Conservation (phyloP, 2,113 vertebrate genomes). For the Pachypanchax playfairii region DNA sequence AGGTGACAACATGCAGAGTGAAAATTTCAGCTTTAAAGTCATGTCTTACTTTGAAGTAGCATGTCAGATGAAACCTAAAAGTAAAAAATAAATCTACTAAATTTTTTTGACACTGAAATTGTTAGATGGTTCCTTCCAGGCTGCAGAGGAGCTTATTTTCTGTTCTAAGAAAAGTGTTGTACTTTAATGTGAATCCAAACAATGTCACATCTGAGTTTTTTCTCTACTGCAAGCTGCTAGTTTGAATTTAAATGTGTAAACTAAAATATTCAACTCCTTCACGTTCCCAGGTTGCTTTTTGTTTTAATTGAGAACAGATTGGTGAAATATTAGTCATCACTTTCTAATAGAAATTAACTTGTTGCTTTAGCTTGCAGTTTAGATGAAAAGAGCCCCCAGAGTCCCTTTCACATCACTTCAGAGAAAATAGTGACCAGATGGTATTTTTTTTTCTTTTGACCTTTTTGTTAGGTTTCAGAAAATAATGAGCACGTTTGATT, state of each 20-base stretch:
- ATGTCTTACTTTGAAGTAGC: slow-evolving; percentile 10
- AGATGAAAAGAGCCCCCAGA: slow-evolving; percentile 27
- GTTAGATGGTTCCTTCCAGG: slow-evolving; percentile 16
- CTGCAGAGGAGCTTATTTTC: neutral
- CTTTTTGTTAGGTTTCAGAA: slow-evolving; percentile 24
- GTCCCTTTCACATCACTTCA: neutral
- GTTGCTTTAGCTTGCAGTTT: slow-evolving; percentile 28
- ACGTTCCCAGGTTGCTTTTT: slow-evolving; percentile 15
- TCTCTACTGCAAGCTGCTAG: slow-evolving; percentile 9
- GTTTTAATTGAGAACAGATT: slow-evolving; percentile 5
- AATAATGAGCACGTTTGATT: slow-evolving; percentile 16
- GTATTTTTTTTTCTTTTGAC: neutral
- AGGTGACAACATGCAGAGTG: slow-evolving; percentile 1
- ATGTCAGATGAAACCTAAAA: slow-evolving; percentile 24
- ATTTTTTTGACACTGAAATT: slow-evolving; percentile 8
- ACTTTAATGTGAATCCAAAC: neutral
- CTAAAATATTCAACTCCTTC: slow-evolving; percentile 34
- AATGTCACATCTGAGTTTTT: slow-evolving; percentile 14
- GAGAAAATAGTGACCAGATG: slow-evolving; percentile 35
- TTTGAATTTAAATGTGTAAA: slow-evolving; percentile 48
- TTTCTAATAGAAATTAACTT: slow-evolving; percentile 51
- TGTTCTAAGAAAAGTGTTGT: neutral
- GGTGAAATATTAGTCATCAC: slow-evolving; percentile 18
- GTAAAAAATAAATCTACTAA: slow-evolving; percentile 24
- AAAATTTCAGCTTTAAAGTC: slow-evolving; percentile 27